These are phyloP conservation scores for Felis catus DNA, from an alignment of 2,113 vertebrate genomes.

Conservation along the genomic window DNA sequence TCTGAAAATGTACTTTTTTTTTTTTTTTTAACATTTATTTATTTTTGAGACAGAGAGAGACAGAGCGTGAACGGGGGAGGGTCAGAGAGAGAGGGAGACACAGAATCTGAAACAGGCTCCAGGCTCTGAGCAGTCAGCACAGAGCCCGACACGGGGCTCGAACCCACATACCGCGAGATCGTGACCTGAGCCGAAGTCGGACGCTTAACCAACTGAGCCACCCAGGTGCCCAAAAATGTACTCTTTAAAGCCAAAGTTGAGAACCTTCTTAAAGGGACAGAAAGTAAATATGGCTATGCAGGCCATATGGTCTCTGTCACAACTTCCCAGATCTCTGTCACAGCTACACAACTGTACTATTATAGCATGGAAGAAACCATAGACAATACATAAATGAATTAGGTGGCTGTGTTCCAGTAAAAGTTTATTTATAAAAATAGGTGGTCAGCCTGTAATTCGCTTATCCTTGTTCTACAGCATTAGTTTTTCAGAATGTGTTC, in stretches of 20 bases:
- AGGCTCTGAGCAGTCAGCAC: too few species aligned
- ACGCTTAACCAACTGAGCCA: too few species aligned
- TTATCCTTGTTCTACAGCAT: not conserved
- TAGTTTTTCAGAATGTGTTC: constrained; percentile 12
- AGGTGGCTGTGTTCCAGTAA: not conserved
- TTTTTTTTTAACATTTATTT: too few species aligned
- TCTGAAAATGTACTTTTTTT: not conserved
- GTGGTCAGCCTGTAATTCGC: not conserved
- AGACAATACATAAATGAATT: not conserved
- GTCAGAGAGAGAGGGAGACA: too few species aligned
- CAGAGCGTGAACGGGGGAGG: too few species aligned
- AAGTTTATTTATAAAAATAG: constrained; percentile 24
- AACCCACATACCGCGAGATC: too few species aligned
- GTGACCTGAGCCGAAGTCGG: too few species aligned
- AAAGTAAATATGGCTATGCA: not conserved
- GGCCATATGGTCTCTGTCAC: not conserved
- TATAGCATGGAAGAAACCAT: not conserved
- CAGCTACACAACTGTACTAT: not conserved
- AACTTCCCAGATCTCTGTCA: not conserved
- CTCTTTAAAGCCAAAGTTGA: not conserved
- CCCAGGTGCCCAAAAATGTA: not conserved
- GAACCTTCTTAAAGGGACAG: not conserved
- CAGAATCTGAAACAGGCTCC: too few species aligned
- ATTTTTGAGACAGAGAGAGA: too few species aligned
- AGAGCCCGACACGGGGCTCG: too few species aligned